Base-by-base conservation (phyloP, 2,113 vertebrate genomes). In the Sakesphorus luctuosus region DNA sequence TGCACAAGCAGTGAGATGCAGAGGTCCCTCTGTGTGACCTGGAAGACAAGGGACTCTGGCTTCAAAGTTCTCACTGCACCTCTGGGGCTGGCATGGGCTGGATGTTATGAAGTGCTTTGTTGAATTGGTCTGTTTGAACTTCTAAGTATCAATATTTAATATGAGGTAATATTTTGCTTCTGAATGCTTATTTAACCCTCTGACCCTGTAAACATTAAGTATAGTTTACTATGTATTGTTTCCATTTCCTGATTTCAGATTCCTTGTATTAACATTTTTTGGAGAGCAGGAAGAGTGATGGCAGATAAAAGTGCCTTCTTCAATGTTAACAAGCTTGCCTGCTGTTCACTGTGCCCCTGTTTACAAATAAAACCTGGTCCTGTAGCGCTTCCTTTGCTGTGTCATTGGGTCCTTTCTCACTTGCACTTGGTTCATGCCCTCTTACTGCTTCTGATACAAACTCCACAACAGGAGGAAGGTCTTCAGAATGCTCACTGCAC, bases 31-130 rank as follows among this genome's bases (percentile, higher is more conserved):
- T 26, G 53, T 25, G 59, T 36, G 25, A 69, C 28, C 19, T 5
- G 25, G 36, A 14, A 26, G 40, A 43, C 0, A 0, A 35, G 8
- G 6, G 13, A 10, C 40, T 69, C 66, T n/a, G 66, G 16, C 50
- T 79, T 76, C 46, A 35, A 56, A 8, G 31, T 40, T 40, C 13
- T 67, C 50, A 5, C 62, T 16, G 33, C 14, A 4, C 23, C n/a
- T 31, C 46, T 10, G 75, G 59, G 35, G 17, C 15, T 74, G 66
- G 26, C 66, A 58, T 31, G 20, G 13, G 11, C 52, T 20, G 46
- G 13, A 10, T 7, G 1, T 33, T 50, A 2, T 2, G 26, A 52
- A 53, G 56, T 5, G 4, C 7, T 82, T 38, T 74, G 28, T 36
- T 52, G 31, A 52, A 20, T 20, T 18, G 23, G n/a, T 53, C 36